Base-by-base conservation (phyloP, 2,888 invertebrate species). In the Archaeoteleia sp. region DNA sequence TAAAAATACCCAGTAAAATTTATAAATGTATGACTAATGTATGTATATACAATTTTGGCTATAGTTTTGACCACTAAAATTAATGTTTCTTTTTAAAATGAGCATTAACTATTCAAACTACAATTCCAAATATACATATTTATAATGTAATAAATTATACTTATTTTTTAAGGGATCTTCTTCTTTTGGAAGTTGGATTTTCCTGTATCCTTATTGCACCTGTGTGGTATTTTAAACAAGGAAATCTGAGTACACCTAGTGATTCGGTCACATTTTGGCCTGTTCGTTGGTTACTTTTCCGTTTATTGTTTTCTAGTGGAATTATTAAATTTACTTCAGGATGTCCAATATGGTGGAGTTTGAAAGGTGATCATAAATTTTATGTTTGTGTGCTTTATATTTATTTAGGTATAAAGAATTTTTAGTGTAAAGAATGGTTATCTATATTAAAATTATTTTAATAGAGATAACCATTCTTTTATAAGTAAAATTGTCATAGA, bases 341-440 rank as follows among this genome's bases (percentile, higher is more conserved):
- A 13, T 92, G 92, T 77, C 91, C 92, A 0, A 88, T 90, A 25
- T 94, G 93, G 93, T 94, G 93, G 93, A 89, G 88, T 70, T 87
- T 94, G 29, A 89, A 90, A 78, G 92, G 93, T 92, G 25, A 15
- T n/a, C n/a, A n/a, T n/a, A n/a, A n/a, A n/a, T n/a, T n/a, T n/a
- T n/a, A n/a, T n/a, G n/a, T n/a, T n/a, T n/a, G n/a, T n/a, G n/a
- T n/a, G n/a, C n/a, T n/a, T n/a, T n/a, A n/a, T n/a, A n/a, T n/a
- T 2, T 10, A 43, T 43, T 51, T 27, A n/a, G n/a, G n/a, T n/a
- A n/a, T n/a, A 30, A 27, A 9, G 1, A 17, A 46, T 23, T 10
- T 74, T 30, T 37, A 37, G 40, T 45, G 62, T 25, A 29, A 14
- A 20, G 6, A 17, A 49, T 29, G 34, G 2, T 15, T 37, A 29